Conservation (phyloP, 2,888 invertebrate species). For the Eilema sororculum region DNA sequence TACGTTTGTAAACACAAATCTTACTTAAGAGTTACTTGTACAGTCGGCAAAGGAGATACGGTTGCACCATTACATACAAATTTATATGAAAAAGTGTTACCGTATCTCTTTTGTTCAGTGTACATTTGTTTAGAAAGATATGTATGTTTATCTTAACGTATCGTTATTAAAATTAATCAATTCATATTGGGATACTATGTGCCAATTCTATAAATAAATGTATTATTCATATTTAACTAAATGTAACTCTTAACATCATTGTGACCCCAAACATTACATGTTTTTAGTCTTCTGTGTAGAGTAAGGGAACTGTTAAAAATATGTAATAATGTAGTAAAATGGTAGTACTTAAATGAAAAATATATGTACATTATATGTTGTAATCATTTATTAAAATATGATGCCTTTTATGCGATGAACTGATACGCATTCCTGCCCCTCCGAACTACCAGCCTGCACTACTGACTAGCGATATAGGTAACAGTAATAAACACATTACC, state of each 20-base stretch:
- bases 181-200: neutral
- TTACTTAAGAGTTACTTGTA: neutral
- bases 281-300: neutral
- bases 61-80: no score
- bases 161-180: neutral
- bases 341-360: constrained; percentile 1
- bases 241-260: neutral
- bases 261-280: neutral
- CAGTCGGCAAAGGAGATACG: no score
- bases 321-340: neutral
- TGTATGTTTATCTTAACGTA: neutral
- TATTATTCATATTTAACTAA: neutral
- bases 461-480: no score
- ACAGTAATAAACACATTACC: no score
- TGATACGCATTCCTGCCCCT: no score
- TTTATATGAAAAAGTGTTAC: no score
- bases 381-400: neutral
- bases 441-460: no score
- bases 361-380: neutral
- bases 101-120: no score
- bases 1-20: neutral
- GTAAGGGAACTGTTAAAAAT: constrained; percentile 4
- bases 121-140: no score
- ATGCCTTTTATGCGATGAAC: neutral
- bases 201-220: constrained; percentile 1